phyloP scores from a whole-genome alignment of 1,140 invertebrate species.

The Potamilus streckersoni region DNA sequence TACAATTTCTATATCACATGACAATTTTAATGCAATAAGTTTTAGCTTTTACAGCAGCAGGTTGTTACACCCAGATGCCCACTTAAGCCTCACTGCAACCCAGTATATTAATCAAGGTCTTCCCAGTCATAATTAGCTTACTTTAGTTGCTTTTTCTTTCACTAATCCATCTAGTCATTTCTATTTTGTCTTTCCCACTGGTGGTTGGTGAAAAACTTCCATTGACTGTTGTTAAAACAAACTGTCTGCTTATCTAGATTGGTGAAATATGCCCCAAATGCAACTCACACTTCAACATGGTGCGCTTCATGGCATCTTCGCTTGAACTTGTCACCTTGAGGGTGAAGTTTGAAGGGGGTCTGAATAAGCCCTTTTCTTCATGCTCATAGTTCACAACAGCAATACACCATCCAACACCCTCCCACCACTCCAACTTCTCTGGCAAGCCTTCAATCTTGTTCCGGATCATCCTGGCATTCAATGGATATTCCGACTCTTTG shows the following conservation, averaged over 20 bases:
- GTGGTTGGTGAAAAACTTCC: not conserved
- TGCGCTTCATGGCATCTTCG: slow-evolving; percentile 30
- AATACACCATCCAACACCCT: slow-evolving; percentile 38
- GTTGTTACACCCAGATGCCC: too few species aligned
- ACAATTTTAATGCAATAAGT: too few species aligned
- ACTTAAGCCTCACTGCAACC: too few species aligned
- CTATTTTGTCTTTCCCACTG: not conserved
- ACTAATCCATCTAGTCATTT: not conserved
- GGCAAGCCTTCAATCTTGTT: slow-evolving; percentile 34
- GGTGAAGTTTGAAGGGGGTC: slow-evolving; percentile 38
- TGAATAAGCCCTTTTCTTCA: slow-evolving; percentile 24
- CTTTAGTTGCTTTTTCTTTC: too few species aligned
- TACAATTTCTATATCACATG: too few species aligned
- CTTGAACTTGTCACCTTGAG: slow-evolving; percentile 34
- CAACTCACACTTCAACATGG: slow-evolving; percentile 40
- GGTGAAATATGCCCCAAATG: not conserved
- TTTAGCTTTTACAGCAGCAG: too few species aligned
- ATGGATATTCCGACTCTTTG: not conserved
- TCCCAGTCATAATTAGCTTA: too few species aligned
- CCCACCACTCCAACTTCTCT: slow-evolving; percentile 37
- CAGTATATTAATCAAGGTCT: too few species aligned
- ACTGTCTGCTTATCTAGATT: not conserved
- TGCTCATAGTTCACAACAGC: slow-evolving; percentile 38
- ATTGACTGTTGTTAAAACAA: not conserved
- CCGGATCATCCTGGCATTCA: slow-evolving; percentile 20